Evolutionary conservation across 2,797 vertebrate species (phyloP), one percentile per base, ranked within the genome.

Genomic region (Enteromius radiatus): DNA sequence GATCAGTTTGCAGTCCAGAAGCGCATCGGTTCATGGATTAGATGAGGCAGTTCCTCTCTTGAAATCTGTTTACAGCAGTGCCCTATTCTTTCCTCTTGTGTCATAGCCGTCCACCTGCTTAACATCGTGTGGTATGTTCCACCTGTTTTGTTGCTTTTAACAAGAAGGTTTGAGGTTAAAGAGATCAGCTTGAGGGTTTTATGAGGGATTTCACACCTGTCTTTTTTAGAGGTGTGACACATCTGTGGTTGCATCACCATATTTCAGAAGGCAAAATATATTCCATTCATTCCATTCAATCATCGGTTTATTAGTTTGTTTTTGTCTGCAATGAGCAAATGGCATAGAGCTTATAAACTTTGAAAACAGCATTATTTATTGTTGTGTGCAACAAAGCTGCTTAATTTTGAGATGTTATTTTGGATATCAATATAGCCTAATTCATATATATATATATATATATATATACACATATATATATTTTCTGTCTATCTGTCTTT

Each of bases 71-170:
- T 59, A 59, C 54, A 59, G n/a, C 54, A 14, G n/a, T 26, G 54
- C 38, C 54, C 23, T 7, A 21, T 65, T 56, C 76, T 76, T 83
- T 67, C 36, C 80, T 68, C 38, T 61, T 61, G 49, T 56, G 68
- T 82, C 69, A 79, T 41, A 41, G 63, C 52, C 1, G 63, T 49
- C 23, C 47, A 78, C 81, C 76, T 82, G 76, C 77, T 69, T 43
- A 45, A 63, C 64, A 73, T 45, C 10, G 23, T 56, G 84, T 17
- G 54, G 71, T 56, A 76, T 76, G 73, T 49, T 63, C 67, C 63
- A 86, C 81, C 78, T 83, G 84, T 85, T 80, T 78, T 59, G 81
- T 80, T 43, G 38, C 15, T 43, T 71, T 84, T 81, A 4, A 78
- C 33, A 26, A 67, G 41, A 59, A 11, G 28, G 71, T 54, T 15